These are phyloP conservation scores for Collichthys lucidus DNA, from an alignment of 2,113 vertebrate genomes.

Conservation along the genomic window DNA sequence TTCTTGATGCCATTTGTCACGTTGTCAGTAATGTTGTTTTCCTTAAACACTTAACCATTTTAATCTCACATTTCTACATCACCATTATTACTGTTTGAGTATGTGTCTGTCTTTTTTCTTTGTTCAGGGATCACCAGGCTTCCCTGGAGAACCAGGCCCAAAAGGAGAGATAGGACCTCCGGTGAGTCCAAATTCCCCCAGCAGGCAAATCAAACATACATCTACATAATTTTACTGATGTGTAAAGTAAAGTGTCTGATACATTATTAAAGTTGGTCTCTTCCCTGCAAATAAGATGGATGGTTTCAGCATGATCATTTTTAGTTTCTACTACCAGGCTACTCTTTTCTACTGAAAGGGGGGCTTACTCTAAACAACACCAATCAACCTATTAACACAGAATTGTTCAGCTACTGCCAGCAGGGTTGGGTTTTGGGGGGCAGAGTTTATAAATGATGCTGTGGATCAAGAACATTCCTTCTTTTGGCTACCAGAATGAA, in stretches of 20 bases:
- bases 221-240: not conserved
- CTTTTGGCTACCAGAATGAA: conserved; percentile 7
- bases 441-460: not conserved
- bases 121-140: conserved; percentile 90
- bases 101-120: conserved; percentile 31
- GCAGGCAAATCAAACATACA: not conserved
- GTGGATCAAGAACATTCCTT: conserved; percentile 1
- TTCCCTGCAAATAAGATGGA: not conserved
- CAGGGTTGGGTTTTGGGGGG: not conserved
- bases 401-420: not conserved
- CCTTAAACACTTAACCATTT: not conserved
- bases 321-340: not conserved
- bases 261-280: not conserved
- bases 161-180: conserved; percentile 89
- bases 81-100: not conserved
- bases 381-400: conserved; percentile 1
- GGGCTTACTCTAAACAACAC: not conserved
- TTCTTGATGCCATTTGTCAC: not conserved
- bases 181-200: conserved; percentile 81
- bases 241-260: not conserved
- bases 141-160: conserved; percentile 86
- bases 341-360: not conserved
- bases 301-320: not conserved
- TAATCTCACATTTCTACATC: not conserved
- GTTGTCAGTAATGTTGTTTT: not conserved